phyloP scores from a whole-genome alignment of 2,888 invertebrate species.

The Xestia rhomboidea region DNA sequence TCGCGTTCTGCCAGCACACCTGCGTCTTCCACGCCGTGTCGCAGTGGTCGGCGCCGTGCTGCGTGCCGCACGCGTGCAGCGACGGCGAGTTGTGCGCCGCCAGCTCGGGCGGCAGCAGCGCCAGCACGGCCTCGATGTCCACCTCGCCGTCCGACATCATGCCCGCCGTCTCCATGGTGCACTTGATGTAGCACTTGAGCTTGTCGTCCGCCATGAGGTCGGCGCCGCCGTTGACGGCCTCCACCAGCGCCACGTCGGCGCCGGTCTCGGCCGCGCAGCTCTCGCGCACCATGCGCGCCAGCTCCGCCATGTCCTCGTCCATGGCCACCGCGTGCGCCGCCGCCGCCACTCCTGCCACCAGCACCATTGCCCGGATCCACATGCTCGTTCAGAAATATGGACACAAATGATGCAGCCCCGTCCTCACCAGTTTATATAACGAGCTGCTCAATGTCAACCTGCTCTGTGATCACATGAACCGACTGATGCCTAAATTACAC shows the following conservation, averaged over 20 bases:
- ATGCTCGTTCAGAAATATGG: conserved; percentile 18
- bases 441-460: conserved; percentile 67
- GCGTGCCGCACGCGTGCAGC: conserved; percentile 80
- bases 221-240: conserved; percentile 80
- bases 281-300: conserved; percentile 83
- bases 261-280: conserved; percentile 81
- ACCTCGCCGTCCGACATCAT: conserved; percentile 83
- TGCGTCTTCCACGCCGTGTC: conserved; percentile 86
- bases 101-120: conserved; percentile 80
- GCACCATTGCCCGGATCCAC: conserved; percentile 28
- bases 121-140: conserved; percentile 84
- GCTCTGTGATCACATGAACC: conserved; percentile 58
- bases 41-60: conserved; percentile 82
- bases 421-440: conserved; percentile 67
- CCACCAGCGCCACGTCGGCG: conserved; percentile 78
- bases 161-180: conserved; percentile 87
- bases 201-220: conserved; percentile 77
- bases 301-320: conserved; percentile 85
- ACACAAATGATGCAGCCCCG: conserved; percentile 20
- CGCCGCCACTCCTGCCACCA: conserved; percentile 34
- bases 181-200: conserved; percentile 86
- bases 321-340: conserved; percentile 61
- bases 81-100: conserved; percentile 71
- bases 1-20: conserved; percentile 84
- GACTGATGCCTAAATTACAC: conserved; percentile 73